A percentile compares a stretch with the other conserved stretches of the same genome.
Evolutionary conservation across 2,113 vertebrate species (phyloP).

Genomic region (Oceanites oceanicus): DNA sequence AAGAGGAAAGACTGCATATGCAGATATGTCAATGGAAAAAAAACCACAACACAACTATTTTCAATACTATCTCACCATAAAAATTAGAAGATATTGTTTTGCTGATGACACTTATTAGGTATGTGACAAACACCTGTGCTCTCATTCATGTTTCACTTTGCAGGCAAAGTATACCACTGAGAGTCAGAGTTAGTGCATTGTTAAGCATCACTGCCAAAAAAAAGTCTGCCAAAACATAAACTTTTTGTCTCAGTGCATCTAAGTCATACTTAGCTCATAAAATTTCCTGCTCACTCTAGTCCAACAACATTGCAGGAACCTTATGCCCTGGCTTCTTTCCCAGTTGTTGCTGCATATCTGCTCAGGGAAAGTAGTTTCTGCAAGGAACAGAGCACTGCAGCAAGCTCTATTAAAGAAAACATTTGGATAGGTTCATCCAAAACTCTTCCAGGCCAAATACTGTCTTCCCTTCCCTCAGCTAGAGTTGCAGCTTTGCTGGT

Average conservation of each 20-base stretch:
- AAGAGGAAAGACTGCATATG: neutral
- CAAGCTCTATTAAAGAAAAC: neutral
- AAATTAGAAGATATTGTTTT: neutral
- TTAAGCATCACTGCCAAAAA: neutral
- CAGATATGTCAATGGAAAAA: neutral
- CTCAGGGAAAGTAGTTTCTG: neutral
- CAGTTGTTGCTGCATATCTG: neutral
- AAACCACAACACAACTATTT: fast-evolving
- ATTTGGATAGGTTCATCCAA: neutral
- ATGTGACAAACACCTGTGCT: neutral
- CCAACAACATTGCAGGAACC: neutral
- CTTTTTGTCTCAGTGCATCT: neutral
- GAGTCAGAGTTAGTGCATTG: neutral
- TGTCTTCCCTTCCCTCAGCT: neutral
- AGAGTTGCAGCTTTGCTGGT: neutral
- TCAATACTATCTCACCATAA: neutral
- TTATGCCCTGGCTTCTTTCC: neutral
- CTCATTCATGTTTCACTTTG: neutral
- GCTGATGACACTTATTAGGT: neutral
- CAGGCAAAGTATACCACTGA: neutral
- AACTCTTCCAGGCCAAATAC: neutral
- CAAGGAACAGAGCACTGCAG: neutral
- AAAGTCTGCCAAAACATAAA: neutral
- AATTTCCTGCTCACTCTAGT: neutral
- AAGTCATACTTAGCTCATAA: neutral